Conservation (phyloP, 1,140 invertebrate species). For the Calephelis virginiensis region DNA sequence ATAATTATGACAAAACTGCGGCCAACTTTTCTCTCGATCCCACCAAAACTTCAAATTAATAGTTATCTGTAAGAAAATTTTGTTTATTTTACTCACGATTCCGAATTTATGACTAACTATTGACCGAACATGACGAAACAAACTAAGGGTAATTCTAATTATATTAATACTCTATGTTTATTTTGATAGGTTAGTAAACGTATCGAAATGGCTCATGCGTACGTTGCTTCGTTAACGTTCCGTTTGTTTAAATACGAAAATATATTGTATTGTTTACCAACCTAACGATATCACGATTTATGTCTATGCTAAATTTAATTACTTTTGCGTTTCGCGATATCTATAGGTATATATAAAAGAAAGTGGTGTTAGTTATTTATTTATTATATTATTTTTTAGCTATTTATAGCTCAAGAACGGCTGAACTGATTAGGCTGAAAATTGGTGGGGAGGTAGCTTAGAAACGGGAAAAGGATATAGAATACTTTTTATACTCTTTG, state of each 20-base stretch:
- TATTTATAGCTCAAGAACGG: too few species aligned
- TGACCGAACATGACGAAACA: not conserved
- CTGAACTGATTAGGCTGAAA: too few species aligned
- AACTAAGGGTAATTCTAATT: conserved; percentile 1
- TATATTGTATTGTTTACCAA: conserved; percentile 5
- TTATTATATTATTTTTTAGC: too few species aligned
- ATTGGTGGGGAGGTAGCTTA: too few species aligned
- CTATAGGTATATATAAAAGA: too few species aligned
- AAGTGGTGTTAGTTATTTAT: too few species aligned
- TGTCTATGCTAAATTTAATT: not conserved
- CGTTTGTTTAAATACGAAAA: conserved; percentile 4
- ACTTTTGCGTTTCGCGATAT: not conserved
- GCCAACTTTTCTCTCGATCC: too few species aligned
- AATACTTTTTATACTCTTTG: too few species aligned
- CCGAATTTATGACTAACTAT: not conserved
- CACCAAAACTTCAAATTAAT: too few species aligned
- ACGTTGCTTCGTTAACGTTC: not conserved
- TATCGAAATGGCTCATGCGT: conserved; percentile 3
- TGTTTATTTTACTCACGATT: not conserved
- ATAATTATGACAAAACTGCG: too few species aligned
- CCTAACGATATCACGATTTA: not conserved
- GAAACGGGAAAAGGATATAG: too few species aligned
- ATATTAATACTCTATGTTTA: conserved; percentile 11
- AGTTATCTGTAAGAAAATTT: too few species aligned
- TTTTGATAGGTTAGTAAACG: conserved; percentile 7